Evolutionary conservation across 2,113 vertebrate species (phyloP), one percentile per base, ranked within the genome.

Genomic region (Tympanuchus pallidicinctus): DNA sequence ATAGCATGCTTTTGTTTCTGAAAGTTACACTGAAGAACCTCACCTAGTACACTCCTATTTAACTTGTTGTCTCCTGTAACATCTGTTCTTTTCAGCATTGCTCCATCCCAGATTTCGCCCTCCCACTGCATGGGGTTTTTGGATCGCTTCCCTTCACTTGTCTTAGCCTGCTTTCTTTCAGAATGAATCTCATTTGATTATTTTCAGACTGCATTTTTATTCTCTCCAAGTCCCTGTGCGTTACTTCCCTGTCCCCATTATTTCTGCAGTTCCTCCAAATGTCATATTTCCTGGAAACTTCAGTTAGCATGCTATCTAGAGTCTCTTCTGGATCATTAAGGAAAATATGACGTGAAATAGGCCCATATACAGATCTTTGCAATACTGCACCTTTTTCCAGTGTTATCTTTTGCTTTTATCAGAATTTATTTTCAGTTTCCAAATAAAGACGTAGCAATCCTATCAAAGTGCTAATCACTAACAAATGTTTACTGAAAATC

Each of bases 401-500:
- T 70, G 82, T 71, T 94, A 48, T 57, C 36, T 59, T 81, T 94
- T 72, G 36, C 79, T 83, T 95, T 93, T 93, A 76, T 86, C 36
- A 5, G 88, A 77, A 90, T 95, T 94, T 90, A 94, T 91, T 94
- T 81, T 27, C 13, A 5, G 36, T 94, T 94, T 96, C 91, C 76
- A 86, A 86, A 86, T 86, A 1, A 38, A 92, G 65, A 38, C 47
- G 43, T 48, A 83, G 69, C 52, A 89, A 85, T 92, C 67, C 65
- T 94, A 54, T 88, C 56, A 36, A 92, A 94, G 88, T 86, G 82
- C 90, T 94, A 95, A 94, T 95, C 79, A 59, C 73, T 92, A 59
- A 93, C 93, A 95, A 94, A 91, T 94, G 91, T 95, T 97, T 94
- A 88, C 85, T 90, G 61, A 93, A 92, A 94, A 69, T 94, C 86